A percentile compares a stretch with the other conserved stretches of the same genome.
Evolutionary conservation across 1,140 invertebrate species (phyloP).

Genomic region (Phenacoccus solenopsis): DNA sequence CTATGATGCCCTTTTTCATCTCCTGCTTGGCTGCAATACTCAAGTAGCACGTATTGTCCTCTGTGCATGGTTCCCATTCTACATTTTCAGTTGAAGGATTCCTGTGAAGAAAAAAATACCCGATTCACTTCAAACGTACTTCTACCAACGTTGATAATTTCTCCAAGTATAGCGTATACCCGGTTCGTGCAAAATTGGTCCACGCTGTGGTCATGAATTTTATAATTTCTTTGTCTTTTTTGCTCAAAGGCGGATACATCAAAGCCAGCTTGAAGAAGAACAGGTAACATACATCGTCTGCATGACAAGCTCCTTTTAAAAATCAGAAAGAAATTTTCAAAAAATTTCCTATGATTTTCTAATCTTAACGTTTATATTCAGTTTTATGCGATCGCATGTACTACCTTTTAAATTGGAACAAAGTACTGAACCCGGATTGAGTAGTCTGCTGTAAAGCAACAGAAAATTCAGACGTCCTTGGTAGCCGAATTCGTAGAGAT

Average conservation of each 20-base stretch:
- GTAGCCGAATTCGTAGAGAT: neutral
- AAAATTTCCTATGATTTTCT: no score
- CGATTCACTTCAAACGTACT: neutral
- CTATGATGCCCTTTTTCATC: no score
- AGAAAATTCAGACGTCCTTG: no score
- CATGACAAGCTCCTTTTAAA: constrained; percentile 26
- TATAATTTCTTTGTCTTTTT: constrained; percentile 11
- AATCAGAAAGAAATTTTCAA: no score
- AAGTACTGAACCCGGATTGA: no score
- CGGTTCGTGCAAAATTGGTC: constrained; percentile 25
- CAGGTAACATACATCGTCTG: constrained; percentile 25
- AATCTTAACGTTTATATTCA: no score
- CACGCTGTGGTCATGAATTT: constrained; percentile 20
- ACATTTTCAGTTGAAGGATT: neutral
- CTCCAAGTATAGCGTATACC: neutral
- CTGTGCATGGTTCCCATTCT: neutral
- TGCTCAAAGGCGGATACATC: neutral
- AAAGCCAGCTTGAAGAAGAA: constrained; percentile 19
- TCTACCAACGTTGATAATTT: neutral
- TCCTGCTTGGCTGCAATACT: no score
- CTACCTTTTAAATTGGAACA: no score
- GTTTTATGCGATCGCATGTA: no score
- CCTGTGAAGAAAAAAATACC: neutral
- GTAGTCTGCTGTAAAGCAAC: no score
- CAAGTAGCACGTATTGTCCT: neutral